phyloP scores from a whole-genome alignment of 1,140 invertebrate species.

The Campoletis sonorensis region DNA sequence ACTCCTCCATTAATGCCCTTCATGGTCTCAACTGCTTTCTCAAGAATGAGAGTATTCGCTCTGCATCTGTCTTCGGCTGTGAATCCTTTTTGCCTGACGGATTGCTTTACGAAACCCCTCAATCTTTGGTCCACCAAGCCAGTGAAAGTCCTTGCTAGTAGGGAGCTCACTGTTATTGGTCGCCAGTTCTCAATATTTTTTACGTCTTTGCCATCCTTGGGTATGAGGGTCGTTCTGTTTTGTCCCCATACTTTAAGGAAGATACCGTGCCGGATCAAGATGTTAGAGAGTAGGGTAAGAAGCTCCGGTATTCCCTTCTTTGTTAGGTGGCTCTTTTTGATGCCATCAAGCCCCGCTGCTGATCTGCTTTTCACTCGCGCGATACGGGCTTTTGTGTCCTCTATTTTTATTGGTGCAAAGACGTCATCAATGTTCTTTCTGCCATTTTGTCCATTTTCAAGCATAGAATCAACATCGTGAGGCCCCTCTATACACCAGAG shows the following conservation, averaged over 20 bases:
- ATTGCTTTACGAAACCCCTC: background rate
- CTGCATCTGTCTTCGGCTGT: conserved; percentile 49
- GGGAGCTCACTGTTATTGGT: conserved; percentile 56
- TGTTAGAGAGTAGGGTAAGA: conserved; percentile 45
- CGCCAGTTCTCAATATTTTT: conserved; percentile 51
- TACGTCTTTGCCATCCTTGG: background rate
- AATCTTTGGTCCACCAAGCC: conserved; percentile 36
- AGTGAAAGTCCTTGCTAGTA: conserved; percentile 47
- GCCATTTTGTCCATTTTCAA: no score
- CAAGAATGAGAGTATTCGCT: conserved; percentile 47
- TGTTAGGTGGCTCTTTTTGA: background rate
- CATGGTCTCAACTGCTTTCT: background rate
- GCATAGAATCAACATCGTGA: no score
- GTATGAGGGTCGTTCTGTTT: conserved; percentile 57
- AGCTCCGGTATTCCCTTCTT: background rate
- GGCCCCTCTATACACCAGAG: background rate
- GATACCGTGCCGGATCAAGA: background rate
- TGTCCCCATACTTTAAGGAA: conserved; percentile 48
- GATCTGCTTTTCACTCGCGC: background rate
- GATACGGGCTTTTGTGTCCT: background rate
- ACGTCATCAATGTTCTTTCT: background rate
- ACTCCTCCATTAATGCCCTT: background rate
- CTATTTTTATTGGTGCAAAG: background rate
- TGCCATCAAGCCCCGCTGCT: background rate
- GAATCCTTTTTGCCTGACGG: background rate